These are phyloP conservation scores for Schlechtendalia chinensis DNA, from an alignment of 1,140 invertebrate genomes.

Conservation along the genomic window DNA sequence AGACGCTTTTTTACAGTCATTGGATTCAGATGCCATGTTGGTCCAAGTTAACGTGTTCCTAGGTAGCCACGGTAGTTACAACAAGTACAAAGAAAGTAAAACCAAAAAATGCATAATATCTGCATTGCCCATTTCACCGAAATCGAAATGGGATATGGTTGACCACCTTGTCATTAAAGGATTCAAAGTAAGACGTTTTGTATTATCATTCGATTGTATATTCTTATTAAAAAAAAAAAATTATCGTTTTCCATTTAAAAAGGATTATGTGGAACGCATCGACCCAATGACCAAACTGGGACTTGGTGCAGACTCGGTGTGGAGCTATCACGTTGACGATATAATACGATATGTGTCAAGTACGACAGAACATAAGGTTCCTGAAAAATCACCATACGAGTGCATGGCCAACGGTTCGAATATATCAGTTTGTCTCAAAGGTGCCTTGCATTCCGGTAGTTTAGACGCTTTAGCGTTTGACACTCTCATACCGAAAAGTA, in stretches of 20 bases:
- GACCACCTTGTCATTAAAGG: constrained; percentile 86
- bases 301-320: constrained; percentile 82
- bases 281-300: constrained; percentile 91
- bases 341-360: constrained; percentile 63
- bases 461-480: constrained; percentile 94
- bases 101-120: constrained; percentile 72
- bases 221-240: too few species aligned
- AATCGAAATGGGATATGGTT: constrained; percentile 92
- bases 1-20: constrained; percentile 21
- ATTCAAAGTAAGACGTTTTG: constrained; percentile 73
- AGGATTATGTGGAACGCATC: constrained; percentile 87
- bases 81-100: constrained; percentile 69
- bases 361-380: constrained; percentile 64
- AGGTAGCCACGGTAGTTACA: constrained; percentile 76
- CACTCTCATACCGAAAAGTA: constrained; percentile 92
- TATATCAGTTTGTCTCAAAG: constrained; percentile 61
- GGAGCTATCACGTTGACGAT: constrained; percentile 90
- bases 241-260: not conserved
- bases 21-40: constrained; percentile 69
- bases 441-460: constrained; percentile 79
- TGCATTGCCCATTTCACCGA: constrained; percentile 82
- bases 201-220: not conserved
- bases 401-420: constrained; percentile 82
- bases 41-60: constrained; percentile 80
- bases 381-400: constrained; percentile 87